Evolutionary conservation across 2,797 vertebrate species (phyloP).

Genomic region (Microctenopoma lineatum): DNA sequence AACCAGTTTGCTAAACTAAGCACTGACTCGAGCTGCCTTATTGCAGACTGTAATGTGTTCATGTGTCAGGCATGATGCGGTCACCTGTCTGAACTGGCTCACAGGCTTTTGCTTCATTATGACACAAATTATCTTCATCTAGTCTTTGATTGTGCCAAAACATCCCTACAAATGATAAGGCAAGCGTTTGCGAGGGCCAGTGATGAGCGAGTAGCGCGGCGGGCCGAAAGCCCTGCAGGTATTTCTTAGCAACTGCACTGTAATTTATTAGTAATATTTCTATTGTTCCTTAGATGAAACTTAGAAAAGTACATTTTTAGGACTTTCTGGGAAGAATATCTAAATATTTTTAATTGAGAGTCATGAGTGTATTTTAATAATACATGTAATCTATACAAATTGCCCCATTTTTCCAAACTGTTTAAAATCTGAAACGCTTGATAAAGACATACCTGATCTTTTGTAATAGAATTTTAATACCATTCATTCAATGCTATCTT

Average conservation of each 20-base stretch:
- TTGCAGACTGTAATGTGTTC: neutral
- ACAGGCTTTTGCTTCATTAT: neutral
- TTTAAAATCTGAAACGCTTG: conserved; percentile 55
- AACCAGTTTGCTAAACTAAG: neutral
- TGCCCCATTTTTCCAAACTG: conserved; percentile 27
- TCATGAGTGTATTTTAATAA: conserved; percentile 46
- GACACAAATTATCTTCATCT: conserved; percentile 43
- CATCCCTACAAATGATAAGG: conserved; percentile 43
- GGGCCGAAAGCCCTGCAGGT: conserved; percentile 48
- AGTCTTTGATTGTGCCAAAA: conserved; percentile 77
- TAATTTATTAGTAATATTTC: conserved; percentile 80
- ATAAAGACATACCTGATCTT: conserved; percentile 65
- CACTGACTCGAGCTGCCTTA: too few species aligned
- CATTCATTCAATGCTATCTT: conserved; percentile 74
- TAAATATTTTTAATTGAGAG: conserved; percentile 31
- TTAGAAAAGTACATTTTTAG: conserved; percentile 48
- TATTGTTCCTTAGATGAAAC: conserved; percentile 61
- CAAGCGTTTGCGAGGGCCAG: conserved; percentile 49
- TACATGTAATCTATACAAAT: conserved; percentile 40
- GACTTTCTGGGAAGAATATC: conserved; percentile 50
- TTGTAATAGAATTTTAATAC: conserved; percentile 79
- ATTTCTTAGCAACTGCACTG: conserved; percentile 79
- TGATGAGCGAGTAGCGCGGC: conserved; percentile 26
- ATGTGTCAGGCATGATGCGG: neutral
- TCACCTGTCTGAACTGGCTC: conserved; percentile 22